Percentiles rank a stretch among this genome's conserved stretches.
Conservation (phyloP, 2,888 invertebrate genomes). For the Oligia strigilis region DNA sequence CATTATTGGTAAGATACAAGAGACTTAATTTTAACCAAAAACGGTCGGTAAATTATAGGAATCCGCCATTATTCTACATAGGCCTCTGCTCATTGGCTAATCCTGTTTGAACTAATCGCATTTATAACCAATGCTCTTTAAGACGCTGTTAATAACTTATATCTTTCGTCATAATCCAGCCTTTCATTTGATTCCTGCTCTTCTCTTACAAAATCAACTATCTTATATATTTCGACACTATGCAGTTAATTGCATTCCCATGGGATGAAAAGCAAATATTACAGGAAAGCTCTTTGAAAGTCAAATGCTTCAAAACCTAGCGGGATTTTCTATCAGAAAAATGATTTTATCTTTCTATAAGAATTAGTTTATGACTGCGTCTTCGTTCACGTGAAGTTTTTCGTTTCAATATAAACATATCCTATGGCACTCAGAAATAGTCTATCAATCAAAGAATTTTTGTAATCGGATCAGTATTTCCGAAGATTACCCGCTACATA, state of each 20-base stretch:
- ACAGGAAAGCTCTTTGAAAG: not conserved
- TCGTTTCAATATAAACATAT: not conserved
- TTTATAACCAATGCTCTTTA: constrained; percentile 41
- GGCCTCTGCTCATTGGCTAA: constrained; percentile 15
- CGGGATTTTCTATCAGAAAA: not conserved
- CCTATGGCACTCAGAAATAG: not conserved
- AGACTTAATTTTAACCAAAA: not conserved
- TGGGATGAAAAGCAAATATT: not conserved
- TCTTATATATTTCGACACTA: not conserved
- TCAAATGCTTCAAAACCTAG: not conserved
- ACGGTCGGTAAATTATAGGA: not conserved
- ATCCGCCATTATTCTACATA: not conserved
- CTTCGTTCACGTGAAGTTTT: not conserved
- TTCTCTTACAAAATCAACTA: not conserved
- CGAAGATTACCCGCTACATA: not conserved
- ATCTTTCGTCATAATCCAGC: constrained; percentile 17
- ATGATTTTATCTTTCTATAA: not conserved
- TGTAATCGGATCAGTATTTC: not conserved
- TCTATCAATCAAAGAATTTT: not conserved
- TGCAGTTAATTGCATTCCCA: no score
- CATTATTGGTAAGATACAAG: not conserved
- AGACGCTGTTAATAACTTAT: not conserved
- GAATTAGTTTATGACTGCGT: not conserved
- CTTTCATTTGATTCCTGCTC: constrained; percentile 13
- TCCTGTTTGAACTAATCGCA: constrained; percentile 9